These are phyloP conservation scores for Garrulus glandarius DNA, from an alignment of 2,797 vertebrate genomes.

Conservation along the genomic window DNA sequence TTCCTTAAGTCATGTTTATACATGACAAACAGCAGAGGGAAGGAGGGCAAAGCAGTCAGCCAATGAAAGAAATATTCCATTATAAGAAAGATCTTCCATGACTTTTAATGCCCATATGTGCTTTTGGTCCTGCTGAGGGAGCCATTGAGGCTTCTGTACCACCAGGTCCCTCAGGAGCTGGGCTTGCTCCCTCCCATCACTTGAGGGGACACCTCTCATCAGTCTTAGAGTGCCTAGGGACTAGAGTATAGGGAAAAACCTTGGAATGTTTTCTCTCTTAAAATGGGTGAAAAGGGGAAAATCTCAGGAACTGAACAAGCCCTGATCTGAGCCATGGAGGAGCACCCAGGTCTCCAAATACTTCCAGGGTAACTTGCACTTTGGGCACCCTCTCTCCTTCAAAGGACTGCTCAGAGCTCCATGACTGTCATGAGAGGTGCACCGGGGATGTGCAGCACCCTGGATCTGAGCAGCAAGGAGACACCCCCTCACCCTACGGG, in stretches of 20 bases:
- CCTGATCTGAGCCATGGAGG: not conserved
- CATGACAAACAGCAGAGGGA: not conserved
- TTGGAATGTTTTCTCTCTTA: not conserved
- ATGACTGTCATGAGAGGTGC: accelerated
- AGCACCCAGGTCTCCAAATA: not conserved
- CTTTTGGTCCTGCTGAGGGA: not conserved
- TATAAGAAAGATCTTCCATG: not conserved
- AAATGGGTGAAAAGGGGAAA: not conserved
- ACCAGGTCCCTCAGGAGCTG: not conserved
- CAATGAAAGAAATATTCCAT: not conserved
- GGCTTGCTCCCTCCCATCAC: not conserved
- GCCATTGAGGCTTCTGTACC: accelerated
- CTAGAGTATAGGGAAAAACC: not conserved
- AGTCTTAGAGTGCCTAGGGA: accelerated
- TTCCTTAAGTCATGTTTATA: not conserved
- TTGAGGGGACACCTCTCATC: accelerated
- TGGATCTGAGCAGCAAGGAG: not conserved
- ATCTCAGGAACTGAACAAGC: not conserved
- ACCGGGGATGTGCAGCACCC: not conserved
- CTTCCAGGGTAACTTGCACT: not conserved
- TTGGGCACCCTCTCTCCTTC: not conserved
- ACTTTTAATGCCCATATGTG: not conserved
- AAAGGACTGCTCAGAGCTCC: not conserved
- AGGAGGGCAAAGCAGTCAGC: not conserved
- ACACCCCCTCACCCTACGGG: accelerated